These are phyloP conservation scores for Agonopterix arenella DNA, from an alignment of 2,888 invertebrate species.

Conservation along the genomic window DNA sequence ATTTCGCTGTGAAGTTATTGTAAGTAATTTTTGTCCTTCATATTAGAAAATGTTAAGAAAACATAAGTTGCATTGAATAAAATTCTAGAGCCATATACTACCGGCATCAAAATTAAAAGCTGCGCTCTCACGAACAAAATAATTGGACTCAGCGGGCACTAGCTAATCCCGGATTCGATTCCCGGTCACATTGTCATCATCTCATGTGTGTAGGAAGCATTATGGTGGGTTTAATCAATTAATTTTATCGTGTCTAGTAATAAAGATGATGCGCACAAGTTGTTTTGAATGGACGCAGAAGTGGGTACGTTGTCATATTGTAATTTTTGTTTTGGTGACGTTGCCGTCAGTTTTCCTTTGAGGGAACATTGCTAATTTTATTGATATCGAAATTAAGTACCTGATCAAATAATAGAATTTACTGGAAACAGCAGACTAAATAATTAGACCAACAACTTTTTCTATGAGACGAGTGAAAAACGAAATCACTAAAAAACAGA, in stretches of 20 bases:
- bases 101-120: not conserved
- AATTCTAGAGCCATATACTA: not conserved
- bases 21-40: no score
- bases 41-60: no score
- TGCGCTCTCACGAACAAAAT: conserved; percentile 36
- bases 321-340: not conserved
- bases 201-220: conserved; percentile 38
- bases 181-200: conserved; percentile 32
- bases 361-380: no score
- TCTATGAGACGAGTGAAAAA: no score
- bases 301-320: not conserved
- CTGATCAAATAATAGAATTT: no score
- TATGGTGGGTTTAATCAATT: conserved; percentile 54
- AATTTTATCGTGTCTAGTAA: conserved; percentile 49
- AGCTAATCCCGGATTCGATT: conserved; percentile 46
- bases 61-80: no score
- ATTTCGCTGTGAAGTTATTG: no score
- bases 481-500: no score
- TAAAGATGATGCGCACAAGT: conserved; percentile 38
- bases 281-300: conserved; percentile 15
- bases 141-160: conserved; percentile 40
- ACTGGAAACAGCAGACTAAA: no score
- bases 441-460: no score
- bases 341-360: no score
- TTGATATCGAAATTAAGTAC: no score